Conservation (phyloP, 2,888 invertebrate species). For the Phalera bucephala region DNA sequence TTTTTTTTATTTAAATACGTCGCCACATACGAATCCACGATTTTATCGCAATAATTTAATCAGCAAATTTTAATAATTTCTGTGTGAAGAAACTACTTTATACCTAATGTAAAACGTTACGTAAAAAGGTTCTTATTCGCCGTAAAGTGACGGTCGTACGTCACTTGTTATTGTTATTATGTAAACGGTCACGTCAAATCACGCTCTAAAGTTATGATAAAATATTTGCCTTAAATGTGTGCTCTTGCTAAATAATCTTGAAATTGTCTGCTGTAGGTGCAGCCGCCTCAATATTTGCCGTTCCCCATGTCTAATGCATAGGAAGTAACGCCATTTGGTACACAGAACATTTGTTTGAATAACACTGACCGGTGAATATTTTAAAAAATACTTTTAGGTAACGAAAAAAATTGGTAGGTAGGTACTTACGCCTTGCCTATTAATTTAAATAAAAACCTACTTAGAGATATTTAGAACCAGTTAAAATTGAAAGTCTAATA, state of each 20-base stretch:
- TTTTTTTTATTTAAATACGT: no score
- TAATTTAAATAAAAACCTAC: no score
- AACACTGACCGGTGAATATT: not conserved
- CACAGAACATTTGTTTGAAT: constrained; percentile 5
- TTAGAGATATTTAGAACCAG: no score
- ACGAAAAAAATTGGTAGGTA: no score
- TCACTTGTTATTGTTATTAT: not conserved
- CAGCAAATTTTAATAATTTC: no score
- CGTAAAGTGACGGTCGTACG: not conserved
- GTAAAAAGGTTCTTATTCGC: no score
- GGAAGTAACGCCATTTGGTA: constrained; percentile 10
- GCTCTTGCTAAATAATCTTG: constrained; percentile 17
- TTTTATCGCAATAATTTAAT: no score
- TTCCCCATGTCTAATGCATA: constrained; percentile 4
- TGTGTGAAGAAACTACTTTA: no score
- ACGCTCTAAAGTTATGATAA: not conserved
- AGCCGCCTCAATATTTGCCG: constrained; percentile 12
- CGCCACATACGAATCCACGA: no score
- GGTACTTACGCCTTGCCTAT: no score
- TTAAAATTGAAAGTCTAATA: no score
- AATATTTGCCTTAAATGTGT: not conserved
- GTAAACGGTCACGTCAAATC: constrained; percentile 1
- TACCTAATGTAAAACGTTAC: no score
- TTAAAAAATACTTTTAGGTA: not conserved
- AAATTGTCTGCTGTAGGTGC: constrained; percentile 18